Evolutionary conservation across 2,888 invertebrate species (phyloP), one percentile per base, ranked within the genome.

Genomic region (Leucoptera coffeella): DNA sequence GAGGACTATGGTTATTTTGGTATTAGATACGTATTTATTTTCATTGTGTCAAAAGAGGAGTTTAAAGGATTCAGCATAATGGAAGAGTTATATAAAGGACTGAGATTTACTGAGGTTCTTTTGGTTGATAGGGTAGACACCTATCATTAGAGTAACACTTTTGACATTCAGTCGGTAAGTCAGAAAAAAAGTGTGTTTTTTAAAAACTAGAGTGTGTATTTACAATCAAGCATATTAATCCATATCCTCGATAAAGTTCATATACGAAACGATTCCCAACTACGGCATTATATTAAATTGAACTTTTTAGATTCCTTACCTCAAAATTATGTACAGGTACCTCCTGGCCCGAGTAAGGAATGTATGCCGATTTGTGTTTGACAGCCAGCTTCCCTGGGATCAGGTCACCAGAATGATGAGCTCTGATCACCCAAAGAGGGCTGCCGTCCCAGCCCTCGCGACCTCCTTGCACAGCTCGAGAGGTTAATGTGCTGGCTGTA

Each of bases 391-490:
- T 72, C 2, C 71, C 69, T 11, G 71, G 69, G 2, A 69, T 43
- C 29, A 69, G 30, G 20, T 71, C 65, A 4, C 64, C 64, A 9
- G 49, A 49, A 21, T 69, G 56, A 60, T 60, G 61, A 0, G 58
- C 47, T 13, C 69, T 41, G 27, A 71, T 71, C 8, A 72, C 61
- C 62, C 71, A 72, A 1, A 72, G 34, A 0, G 65, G 65, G 31
- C 62, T 67, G 1, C 67, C 62, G 23, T 72, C 69, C 64, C 69
- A 65, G 1, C 65, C 69, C 36, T 71, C 72, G 15, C 65, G 58
- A 0, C 72, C 72, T 1, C 67, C 71, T 0, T 61, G 45, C 0
- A 71, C 64, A 0, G 69, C 69, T 35, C 55, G 46, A 34, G 61
- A 45, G 3, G 39, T 37, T 1, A 62, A 41, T 2, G 37, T 27